phyloP scores from a whole-genome alignment of 2,113 vertebrate species.

The Pitta sordida region DNA sequence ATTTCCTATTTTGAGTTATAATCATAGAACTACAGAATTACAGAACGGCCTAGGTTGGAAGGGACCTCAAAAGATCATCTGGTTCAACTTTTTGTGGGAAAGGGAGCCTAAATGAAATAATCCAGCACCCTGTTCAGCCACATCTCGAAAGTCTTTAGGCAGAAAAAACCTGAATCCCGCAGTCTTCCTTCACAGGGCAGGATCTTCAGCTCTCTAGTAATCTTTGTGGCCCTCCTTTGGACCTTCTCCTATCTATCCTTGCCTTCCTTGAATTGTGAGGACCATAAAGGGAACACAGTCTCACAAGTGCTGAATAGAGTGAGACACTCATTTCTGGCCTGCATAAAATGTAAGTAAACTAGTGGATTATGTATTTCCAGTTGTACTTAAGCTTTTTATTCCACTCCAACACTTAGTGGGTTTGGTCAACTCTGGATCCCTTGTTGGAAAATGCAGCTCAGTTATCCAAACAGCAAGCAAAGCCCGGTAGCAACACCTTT shows the following conservation, averaged over 20 bases:
- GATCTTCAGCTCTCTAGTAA: background rate
- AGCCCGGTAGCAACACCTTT: background rate
- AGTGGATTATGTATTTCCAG: background rate
- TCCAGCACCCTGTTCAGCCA: background rate
- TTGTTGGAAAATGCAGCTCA: background rate
- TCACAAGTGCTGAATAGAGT: background rate
- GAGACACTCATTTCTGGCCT: background rate
- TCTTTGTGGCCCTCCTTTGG: background rate
- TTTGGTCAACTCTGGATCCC: background rate
- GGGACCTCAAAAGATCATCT: fast-evolving
- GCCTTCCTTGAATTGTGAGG: background rate
- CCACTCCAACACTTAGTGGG: fast-evolving
- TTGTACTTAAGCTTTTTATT: background rate
- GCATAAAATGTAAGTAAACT: background rate
- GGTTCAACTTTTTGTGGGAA: background rate
- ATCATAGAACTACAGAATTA: background rate
- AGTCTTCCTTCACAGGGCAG: background rate
- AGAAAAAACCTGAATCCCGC: background rate
- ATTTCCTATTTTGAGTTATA: background rate
- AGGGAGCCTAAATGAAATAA: background rate
- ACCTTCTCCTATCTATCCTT: background rate
- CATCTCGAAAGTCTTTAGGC: background rate
- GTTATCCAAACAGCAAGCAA: background rate
- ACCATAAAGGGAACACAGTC: background rate
- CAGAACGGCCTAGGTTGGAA: background rate